These are phyloP conservation scores for Pandion haliaetus DNA, from an alignment of 2,113 vertebrate species.

Conservation along the genomic window DNA sequence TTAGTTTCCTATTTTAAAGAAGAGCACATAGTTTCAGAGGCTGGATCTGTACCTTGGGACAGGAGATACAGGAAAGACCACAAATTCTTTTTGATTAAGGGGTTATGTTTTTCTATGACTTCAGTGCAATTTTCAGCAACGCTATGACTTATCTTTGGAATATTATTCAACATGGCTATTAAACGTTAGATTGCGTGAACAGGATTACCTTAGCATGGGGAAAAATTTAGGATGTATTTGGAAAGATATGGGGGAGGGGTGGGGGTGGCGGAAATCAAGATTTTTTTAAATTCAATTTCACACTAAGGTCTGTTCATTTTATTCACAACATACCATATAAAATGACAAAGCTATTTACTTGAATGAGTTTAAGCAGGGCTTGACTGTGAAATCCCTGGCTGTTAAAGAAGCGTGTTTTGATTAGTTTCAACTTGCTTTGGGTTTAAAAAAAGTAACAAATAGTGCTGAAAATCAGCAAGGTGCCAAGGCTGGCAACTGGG, in stretches of 20 bases:
- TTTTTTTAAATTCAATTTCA: background rate
- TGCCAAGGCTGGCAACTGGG: constrained; percentile 53
- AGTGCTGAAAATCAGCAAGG: constrained; percentile 27
- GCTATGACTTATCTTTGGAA: background rate
- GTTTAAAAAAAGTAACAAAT: constrained; percentile 65
- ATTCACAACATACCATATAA: background rate
- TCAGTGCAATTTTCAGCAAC: background rate
- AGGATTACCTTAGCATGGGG: background rate
- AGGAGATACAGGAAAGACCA: background rate
- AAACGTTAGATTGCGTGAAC: background rate
- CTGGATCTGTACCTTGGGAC: background rate
- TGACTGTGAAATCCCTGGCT: constrained; percentile 20
- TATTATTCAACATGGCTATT: background rate
- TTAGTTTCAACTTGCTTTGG: constrained; percentile 42
- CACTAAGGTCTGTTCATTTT: background rate
- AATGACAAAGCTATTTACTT: background rate
- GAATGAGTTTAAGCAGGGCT: background rate
- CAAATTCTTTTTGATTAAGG: background rate
- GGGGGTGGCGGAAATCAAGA: background rate
- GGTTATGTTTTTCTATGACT: background rate
- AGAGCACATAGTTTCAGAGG: background rate
- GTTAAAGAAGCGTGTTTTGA: constrained; percentile 14
- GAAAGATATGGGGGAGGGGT: background rate
- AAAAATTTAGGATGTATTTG: background rate
- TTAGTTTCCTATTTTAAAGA: background rate